These are phyloP conservation scores for Sebastes paucispinis DNA, from an alignment of 2,797 vertebrate genomes.

Conservation along the genomic window DNA sequence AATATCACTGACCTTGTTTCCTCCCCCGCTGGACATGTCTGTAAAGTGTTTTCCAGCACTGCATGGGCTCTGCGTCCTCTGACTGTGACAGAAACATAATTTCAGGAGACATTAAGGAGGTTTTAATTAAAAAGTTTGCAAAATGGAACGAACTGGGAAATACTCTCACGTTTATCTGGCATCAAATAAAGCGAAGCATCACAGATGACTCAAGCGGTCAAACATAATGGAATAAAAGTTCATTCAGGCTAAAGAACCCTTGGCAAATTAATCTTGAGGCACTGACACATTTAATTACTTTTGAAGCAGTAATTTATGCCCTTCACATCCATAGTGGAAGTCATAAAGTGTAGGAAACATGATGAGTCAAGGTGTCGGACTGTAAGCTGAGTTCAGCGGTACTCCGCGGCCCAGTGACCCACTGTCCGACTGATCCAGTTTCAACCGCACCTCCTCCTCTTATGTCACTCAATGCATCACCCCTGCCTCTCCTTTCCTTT, in stretches of 20 bases:
- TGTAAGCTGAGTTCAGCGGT: slow-evolving; percentile 39
- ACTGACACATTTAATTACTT: background rate
- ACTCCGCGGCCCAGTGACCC: slow-evolving; percentile 42
- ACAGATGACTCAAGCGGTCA: background rate
- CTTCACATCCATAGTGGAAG: background rate
- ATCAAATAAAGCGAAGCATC: background rate
- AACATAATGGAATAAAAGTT: slow-evolving; percentile 9
- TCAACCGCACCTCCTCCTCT: slow-evolving; percentile 7
- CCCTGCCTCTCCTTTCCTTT: background rate
- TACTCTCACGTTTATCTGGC: background rate
- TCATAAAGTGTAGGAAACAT: background rate
- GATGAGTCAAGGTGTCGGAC: background rate
- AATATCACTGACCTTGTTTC: slow-evolving; percentile 44
- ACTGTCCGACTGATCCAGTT: slow-evolving; percentile 60
- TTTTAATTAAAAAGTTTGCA: background rate
- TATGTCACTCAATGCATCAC: slow-evolving; percentile 10
- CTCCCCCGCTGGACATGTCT: background rate
- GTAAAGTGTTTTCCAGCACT: background rate
- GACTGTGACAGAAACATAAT: background rate
- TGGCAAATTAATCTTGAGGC: background rate
- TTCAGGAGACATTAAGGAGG: background rate
- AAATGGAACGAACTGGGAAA: background rate
- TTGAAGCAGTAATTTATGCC: background rate
- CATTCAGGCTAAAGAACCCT: background rate
- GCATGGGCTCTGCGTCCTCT: background rate